These are phyloP conservation scores for Notechis scutatus DNA, from an alignment of 2,113 vertebrate species.

Conservation along the genomic window DNA sequence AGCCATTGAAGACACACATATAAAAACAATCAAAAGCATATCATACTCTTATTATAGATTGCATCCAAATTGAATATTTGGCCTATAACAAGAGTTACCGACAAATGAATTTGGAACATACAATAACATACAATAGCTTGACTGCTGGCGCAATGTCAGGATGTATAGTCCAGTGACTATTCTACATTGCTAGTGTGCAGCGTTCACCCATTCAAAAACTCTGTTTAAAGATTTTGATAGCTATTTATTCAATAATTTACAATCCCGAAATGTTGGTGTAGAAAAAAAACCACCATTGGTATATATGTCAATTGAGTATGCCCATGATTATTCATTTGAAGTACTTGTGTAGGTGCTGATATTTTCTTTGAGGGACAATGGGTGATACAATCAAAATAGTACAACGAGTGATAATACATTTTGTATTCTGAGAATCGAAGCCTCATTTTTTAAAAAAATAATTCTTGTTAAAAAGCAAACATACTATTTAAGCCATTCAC, in stretches of 20 bases:
- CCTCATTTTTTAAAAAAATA: not conserved
- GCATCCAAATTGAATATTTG: not conserved
- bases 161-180: not conserved
- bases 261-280: not conserved
- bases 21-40: not conserved
- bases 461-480: not conserved
- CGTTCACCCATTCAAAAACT: not conserved
- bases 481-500: not conserved
- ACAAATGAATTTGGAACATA: not conserved
- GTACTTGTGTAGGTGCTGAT: not conserved
- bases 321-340: not conserved
- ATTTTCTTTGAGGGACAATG: not conserved
- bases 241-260: not conserved
- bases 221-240: not conserved
- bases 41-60: not conserved
- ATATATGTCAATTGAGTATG: not conserved
- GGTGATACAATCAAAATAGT: not conserved
- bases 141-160: not conserved
- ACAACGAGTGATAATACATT: not conserved
- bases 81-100: not conserved
- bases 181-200: not conserved
- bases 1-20: not conserved
- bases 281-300: not conserved
- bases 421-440: not conserved
- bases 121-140: not conserved